These are phyloP conservation scores for Petrosia ficiformis DNA, from an alignment of 37 sponge, comb jelly and placozoan species.

Conservation along the genomic window DNA sequence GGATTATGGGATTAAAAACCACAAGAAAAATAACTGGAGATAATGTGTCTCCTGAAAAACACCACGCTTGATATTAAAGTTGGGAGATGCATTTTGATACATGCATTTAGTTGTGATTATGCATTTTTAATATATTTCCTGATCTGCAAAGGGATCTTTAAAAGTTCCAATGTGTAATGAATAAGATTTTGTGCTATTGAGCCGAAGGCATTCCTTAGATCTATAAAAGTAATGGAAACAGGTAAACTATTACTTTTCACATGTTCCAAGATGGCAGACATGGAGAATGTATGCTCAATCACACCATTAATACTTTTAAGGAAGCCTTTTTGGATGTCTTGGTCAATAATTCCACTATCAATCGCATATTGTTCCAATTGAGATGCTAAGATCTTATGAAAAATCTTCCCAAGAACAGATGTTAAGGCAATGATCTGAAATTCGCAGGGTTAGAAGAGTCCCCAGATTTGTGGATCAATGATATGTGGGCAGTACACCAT, in stretches of 20 bases:
- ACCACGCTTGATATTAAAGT: not conserved
- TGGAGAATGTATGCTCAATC: constrained; percentile 39
- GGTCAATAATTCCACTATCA: not conserved
- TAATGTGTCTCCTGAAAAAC: not conserved
- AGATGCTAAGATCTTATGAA: constrained; percentile 17
- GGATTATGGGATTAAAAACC: not conserved
- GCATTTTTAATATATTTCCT: not conserved
- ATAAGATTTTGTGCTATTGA: constrained; percentile 24
- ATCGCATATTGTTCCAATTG: constrained; percentile 9
- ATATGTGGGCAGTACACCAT: constrained; percentile 26
- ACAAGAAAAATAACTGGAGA: too few species aligned
- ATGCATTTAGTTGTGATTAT: constrained; percentile 21
- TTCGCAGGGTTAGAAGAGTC: not conserved
- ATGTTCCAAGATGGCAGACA: constrained; percentile 20
- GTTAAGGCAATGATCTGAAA: constrained; percentile 27
- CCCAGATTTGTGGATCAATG: constrained; percentile 8
- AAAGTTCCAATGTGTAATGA: not conserved
- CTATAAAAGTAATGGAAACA: constrained; percentile 22
- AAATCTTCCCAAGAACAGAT: constrained; percentile 18
- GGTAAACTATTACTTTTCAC: constrained; percentile 16
- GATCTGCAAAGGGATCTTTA: constrained; percentile 1
- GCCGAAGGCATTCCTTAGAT: constrained; percentile 49
- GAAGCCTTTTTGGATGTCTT: constrained; percentile 22
- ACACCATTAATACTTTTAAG: constrained; percentile 2
- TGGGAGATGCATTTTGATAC: constrained; percentile 7